Evolutionary conservation across 2,888 invertebrate species (phyloP).

Genomic region (Polyploca ridens): DNA sequence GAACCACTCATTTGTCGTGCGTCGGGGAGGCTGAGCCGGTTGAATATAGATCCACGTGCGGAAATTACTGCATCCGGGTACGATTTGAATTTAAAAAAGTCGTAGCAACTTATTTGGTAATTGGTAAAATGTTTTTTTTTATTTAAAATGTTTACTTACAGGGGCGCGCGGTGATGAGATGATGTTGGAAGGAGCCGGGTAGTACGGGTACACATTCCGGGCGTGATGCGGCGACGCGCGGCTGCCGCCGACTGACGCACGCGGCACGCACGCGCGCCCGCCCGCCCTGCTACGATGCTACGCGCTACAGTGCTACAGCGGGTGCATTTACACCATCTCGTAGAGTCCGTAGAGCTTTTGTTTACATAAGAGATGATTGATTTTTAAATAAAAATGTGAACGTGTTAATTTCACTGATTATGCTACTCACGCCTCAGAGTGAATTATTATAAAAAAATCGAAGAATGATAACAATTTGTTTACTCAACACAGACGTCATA

Average conservation of each 20-base stretch:
- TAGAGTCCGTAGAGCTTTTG: conserved; percentile 18
- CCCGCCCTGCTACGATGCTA: conserved; percentile 53
- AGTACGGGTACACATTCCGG: conserved; percentile 63
- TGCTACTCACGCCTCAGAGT: no score
- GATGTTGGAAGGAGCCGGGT: conserved; percentile 51
- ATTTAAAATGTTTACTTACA: conserved; percentile 63
- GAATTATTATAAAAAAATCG: no score
- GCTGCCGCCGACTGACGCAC: conserved; percentile 75
- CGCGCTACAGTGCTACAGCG: conserved; percentile 59
- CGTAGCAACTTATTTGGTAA: conserved; percentile 13
- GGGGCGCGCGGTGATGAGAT: conserved; percentile 75
- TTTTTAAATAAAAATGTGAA: no score
- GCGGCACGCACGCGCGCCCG: conserved; percentile 62
- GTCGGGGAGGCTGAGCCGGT: conserved; percentile 62
- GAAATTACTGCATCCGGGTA: conserved; percentile 53
- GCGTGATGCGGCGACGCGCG: conserved; percentile 73
- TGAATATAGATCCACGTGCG: conserved; percentile 74
- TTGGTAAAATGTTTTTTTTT: conserved; percentile 15
- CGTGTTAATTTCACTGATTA: no score
- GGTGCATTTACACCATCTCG: conserved; percentile 35
- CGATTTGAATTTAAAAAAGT: conserved; percentile 50
- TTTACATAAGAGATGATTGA: conserved; percentile 7
- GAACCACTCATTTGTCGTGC: conserved; percentile 78
- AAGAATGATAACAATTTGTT: no score
- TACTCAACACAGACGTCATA: no score